Percentiles rank a stretch among this genome's conserved stretches.
phyloP scores from a whole-genome alignment of 1,140 invertebrate genomes.

The Phortica variegata region DNA sequence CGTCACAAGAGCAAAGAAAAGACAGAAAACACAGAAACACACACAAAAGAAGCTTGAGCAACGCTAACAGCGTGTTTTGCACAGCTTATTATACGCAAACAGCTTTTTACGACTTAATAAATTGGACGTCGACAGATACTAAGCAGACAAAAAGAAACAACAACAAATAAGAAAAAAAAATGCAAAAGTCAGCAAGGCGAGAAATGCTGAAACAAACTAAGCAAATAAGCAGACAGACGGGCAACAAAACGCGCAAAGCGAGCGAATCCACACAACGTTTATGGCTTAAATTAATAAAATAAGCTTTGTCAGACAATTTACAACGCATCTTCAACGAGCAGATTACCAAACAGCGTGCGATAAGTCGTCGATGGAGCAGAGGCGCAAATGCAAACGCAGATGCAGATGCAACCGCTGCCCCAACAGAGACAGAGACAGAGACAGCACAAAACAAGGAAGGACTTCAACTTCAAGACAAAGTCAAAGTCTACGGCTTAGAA shows the following conservation, averaged over 20 bases:
- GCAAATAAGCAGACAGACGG: neutral
- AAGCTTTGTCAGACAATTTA: conserved; percentile 57
- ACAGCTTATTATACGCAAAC: conserved; percentile 55
- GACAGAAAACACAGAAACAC: neutral
- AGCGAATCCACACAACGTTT: conserved; percentile 29
- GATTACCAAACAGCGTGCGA: conserved; percentile 30
- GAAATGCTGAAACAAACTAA: too few relatives aligned
- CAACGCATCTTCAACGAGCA: conserved; percentile 57
- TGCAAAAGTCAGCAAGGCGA: conserved; percentile 6
- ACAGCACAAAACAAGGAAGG: neutral
- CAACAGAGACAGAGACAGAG: neutral
- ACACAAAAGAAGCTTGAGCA: neutral
- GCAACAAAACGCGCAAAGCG: neutral
- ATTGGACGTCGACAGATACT: conserved; percentile 2
- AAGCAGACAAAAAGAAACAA: conserved; percentile 37
- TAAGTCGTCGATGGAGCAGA: conserved; percentile 45
- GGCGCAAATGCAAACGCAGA: conserved; percentile 32
- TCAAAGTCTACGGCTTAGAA: neutral
- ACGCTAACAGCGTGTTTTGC: conserved; percentile 33
- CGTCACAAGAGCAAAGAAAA: conserved; percentile 4
- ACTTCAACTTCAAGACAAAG: conserved; percentile 2
- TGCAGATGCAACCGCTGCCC: neutral
- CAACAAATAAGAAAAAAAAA: conserved; percentile 27
- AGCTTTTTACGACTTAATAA: conserved; percentile 44
- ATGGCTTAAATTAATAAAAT: conserved; percentile 57